Evolutionary conservation across 2,797 vertebrate species (phyloP).

Genomic region (Hydrophis major): DNA sequence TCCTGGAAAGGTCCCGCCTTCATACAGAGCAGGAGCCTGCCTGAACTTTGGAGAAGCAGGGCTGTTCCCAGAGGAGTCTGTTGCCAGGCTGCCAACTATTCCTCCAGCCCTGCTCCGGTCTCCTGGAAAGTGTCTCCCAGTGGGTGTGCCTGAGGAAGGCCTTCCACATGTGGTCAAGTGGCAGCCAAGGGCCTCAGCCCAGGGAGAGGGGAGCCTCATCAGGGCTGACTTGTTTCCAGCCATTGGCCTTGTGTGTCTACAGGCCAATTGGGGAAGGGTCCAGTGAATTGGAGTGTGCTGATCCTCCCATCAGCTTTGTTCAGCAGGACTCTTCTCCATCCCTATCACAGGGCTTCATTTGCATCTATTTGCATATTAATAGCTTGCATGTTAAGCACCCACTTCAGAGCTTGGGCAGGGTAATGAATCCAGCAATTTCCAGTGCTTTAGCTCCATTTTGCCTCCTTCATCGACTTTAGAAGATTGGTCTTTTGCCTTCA

Average conservation of each 20-base stretch:
- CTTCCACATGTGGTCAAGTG: background rate
- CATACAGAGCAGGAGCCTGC: background rate
- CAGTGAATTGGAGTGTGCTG: background rate
- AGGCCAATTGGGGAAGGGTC: background rate
- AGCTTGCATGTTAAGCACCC: background rate
- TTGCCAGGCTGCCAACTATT: constrained; percentile 18
- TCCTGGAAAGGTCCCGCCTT: background rate
- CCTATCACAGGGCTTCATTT: background rate
- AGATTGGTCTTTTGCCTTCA: background rate
- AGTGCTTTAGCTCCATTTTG: background rate
- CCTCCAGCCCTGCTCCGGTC: constrained; percentile 37
- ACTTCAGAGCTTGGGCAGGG: background rate
- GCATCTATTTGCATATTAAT: background rate
- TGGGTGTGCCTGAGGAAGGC: background rate
- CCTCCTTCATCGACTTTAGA: background rate
- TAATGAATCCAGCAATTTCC: background rate
- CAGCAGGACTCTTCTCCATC: background rate
- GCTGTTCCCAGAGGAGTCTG: no score
- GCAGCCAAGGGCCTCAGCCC: background rate
- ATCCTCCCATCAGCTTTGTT: background rate
- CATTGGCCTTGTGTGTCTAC: background rate
- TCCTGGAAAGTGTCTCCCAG: background rate
- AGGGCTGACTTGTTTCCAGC: background rate
- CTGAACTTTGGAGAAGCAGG: background rate
- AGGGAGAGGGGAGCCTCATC: background rate